Evolutionary conservation across 1,140 invertebrate species (phyloP).

Genomic region (Tetramorium parvispinum): DNA sequence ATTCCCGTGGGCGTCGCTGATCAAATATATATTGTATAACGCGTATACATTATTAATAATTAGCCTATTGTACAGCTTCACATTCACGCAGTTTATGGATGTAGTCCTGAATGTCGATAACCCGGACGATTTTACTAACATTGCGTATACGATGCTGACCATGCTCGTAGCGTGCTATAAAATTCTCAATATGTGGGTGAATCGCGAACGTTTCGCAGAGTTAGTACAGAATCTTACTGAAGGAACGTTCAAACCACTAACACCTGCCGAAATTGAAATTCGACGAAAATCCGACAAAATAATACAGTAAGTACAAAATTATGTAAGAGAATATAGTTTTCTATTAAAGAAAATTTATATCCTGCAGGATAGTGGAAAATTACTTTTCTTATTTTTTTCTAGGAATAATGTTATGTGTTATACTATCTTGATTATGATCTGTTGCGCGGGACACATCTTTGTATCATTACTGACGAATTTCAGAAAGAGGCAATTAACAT

Average conservation of each 20-base stretch:
- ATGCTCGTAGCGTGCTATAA: slow-evolving; percentile 44
- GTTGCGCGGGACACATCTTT: slow-evolving; percentile 47
- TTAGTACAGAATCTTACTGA: slow-evolving; percentile 1
- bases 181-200: slow-evolving; percentile 35
- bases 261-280: slow-evolving; percentile 35
- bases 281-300: too few relatives aligned
- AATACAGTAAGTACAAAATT: too few relatives aligned
- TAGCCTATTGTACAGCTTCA: slow-evolving; percentile 38
- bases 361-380: neutral
- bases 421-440: slow-evolving; percentile 42
- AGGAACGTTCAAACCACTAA: slow-evolving; percentile 32
- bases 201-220: neutral
- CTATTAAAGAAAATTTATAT: neutral
- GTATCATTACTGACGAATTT: slow-evolving; percentile 61
- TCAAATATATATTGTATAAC: slow-evolving; percentile 21
- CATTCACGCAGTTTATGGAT: slow-evolving; percentile 46
- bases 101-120: slow-evolving; percentile 39
- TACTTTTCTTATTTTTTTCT: neutral
- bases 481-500: slow-evolving; percentile 41
- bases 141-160: slow-evolving; percentile 43
- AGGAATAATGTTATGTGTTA: slow-evolving; percentile 37
- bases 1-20: slow-evolving; percentile 12
- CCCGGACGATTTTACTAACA: slow-evolving; percentile 52
- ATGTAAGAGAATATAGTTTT: neutral
- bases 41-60: slow-evolving; percentile 8